Base-by-base conservation (phyloP, 1,140 invertebrate species). In the Sminthurides bifidus region DNA sequence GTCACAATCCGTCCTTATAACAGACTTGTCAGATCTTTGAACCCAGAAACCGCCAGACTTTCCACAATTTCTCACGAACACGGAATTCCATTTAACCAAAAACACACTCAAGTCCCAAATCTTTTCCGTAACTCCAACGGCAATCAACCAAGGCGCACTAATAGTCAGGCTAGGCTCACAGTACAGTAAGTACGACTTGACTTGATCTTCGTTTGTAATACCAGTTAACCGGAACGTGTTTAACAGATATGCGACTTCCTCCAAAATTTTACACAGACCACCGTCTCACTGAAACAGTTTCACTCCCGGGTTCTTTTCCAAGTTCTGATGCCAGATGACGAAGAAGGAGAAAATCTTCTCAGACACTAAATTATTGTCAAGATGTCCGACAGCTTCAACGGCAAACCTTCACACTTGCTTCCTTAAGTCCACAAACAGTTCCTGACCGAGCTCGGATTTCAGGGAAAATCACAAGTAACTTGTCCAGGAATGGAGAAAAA, bases 131-230 rank as follows among this genome's bases (percentile, higher is more conserved):
- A n/a, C n/a, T n/a, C n/a, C n/a, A n/a, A n/a, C n/a, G n/a, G n/a
- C n/a, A n/a, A n/a, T n/a, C n/a, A n/a, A n/a, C n/a, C n/a, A n/a
- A n/a, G n/a, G n/a, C n/a, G n/a, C n/a, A n/a, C n/a, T n/a, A n/a
- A n/a, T n/a, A n/a, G n/a, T n/a, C n/a, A n/a, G n/a, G n/a, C n/a
- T n/a, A n/a, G n/a, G n/a, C n/a, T n/a, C n/a, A n/a, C n/a, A n/a
- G n/a, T n/a, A n/a, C n/a, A n/a, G n/a, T n/a, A n/a, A n/a, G n/a
- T n/a, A n/a, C n/a, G n/a, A n/a, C n/a, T 35, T 35, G n/a, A 35
- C n/a, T 35, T 35, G 8, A 10, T 35, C 33, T 35, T 35, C 17
- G 38, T 44, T 57, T 57, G 55, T 57, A 57, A 57, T 45, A 33
- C 27, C 27, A 57, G 55, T 57, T 45, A 29, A 26, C 48, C 49